Base-by-base conservation (phyloP, 2,797 vertebrate genomes). In the Epinephelus malabaricus region DNA sequence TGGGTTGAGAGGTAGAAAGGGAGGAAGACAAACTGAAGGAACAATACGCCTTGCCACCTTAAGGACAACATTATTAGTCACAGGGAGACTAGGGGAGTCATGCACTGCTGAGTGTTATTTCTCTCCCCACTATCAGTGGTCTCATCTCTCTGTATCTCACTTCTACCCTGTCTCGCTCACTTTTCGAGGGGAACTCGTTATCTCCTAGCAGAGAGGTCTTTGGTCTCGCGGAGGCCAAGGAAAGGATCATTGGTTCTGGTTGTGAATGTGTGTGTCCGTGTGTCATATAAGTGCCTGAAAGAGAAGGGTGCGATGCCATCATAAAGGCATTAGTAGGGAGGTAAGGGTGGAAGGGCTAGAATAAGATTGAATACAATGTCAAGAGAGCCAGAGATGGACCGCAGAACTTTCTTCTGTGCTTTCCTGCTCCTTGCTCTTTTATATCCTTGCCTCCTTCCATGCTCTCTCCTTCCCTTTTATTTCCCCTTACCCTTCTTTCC, bases 11-110 rank as follows among this genome's bases (percentile, higher is more conserved):
- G 69, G 63, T 30, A 58, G 40, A 71, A 46, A 55, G 27, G 40
- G 46, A 76, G 54, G 38, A 68, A 82, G 76, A 78, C 80, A 79
- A 76, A 79, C 80, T 56, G 40, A 77, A 65, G 79, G 55, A 85
- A 74, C 72, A 86, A 84, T 68, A 75, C 66, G 47, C 50, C 79
- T 83, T 83, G 74, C 77, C 86, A 84, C 78, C 85, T 81, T 88
- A 87, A 92, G 83, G 89, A 93, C 86, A 92, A 82, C 88, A 86
- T 84, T 92, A 92, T 94, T 91, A 92, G 89, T 92, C 79, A 91
- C 65, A 86, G 79, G 85, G 73, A 81, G 76, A 79, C 62, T 60
- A 23, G 67, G 61, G 58, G 67, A 86, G 85, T 88, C 76, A 87
- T 81, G 85, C 84, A 82, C 65, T 62, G 69, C 73, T 75, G 68